Base-by-base conservation (phyloP, 2,113 vertebrate species). In the Alligator mississippiensis region DNA sequence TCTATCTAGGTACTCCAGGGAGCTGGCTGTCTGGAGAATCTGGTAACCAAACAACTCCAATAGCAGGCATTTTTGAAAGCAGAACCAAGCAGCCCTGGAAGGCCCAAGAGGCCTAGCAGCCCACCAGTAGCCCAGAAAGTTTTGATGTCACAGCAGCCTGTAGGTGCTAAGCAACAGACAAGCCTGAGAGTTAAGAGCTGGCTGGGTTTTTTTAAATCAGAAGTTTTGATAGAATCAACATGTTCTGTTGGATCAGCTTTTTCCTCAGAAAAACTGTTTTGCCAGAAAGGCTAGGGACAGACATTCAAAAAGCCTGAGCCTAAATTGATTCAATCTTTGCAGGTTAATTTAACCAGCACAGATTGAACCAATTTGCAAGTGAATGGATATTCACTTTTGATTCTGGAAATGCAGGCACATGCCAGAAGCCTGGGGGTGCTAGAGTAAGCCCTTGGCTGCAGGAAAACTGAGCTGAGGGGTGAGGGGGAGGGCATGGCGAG, bases 11-110 rank as follows among this genome's bases (percentile, higher is more conserved):
- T 70, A 68, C n/a, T 30, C 70, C 34, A 19, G 57, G n/a, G 82
- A 87, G 11, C 21, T 15, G 24, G 60, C 60, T 57, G 3, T 0
- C 1, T 10, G 19, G 19, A 72, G 38, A 72, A 34, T 13, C 34
- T 22, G 70, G 5, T 34, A 72, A 38, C 34, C 34, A 34, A 72
- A 19, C 30, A 24, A 25, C 24, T 22, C 11, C 22, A 62, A 25
- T 64, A 47, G 47, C 47, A 47, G 47, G 47, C 47, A 47, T 47
- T 47, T 47, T 47, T 47, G 47, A 9, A 47, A 47, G 47, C 6
- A 47, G 47, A 47, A 68, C 64, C 28, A 68, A 5, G 28, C 28
- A 68, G 15, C 64, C 64, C n/a, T 7, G 64, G 28, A 14, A 68
- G 54, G 59, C 59, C 66, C 74, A 57, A 66, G 57, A 93, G 90